Base-by-base conservation (phyloP, 2,113 vertebrate species). In the Pardalotus punctatus region DNA sequence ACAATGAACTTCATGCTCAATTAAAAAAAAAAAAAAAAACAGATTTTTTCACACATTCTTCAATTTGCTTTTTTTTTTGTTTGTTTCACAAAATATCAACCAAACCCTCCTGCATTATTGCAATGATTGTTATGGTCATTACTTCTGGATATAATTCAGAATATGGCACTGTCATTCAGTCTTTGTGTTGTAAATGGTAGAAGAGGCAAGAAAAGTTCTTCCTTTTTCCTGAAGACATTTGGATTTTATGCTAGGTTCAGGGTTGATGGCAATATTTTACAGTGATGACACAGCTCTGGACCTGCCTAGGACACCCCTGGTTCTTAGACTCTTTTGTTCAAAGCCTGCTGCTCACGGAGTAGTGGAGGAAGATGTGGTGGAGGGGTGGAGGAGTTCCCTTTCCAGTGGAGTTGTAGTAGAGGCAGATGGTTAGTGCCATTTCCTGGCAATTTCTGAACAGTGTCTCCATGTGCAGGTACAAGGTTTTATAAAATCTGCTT, bases 41-140 rank as follows among this genome's bases (percentile, higher is more conserved):
- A 18, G 47, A 65, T 4, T 69, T 67, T 77, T 84, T 76, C 31
- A 71, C 21, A 58, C 31, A 57, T 16, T 35, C 27, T 62, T 67
- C 13, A 13, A 5, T 7, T 38, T 22, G 28, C 65, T 17, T n/a
- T 71, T 33, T 33, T 22, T 51, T 27, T 65, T 31, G 23, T 12
- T 48, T 40, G 4, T n/a, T 62, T 61, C 33, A 57, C 58, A 57
- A 70, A 84, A 70, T 40, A 64, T 20, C n/a, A 58, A 15, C 0
- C 6, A 65, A 42, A 2, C 0, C 0, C 0, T 5, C 38, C 3
- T 19, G 5, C 22, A 27, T 51, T 47, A 82, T 33, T 78, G 19
- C 12, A 38, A 4, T 82, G 6, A 6, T 43, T 83, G 12, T 69
- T 60, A 53, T 3, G 12, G 11, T 40, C 19, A 38, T 82, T 38